Conservation (phyloP, 2,797 vertebrate species). For the Peromyscus eremicus region DNA sequence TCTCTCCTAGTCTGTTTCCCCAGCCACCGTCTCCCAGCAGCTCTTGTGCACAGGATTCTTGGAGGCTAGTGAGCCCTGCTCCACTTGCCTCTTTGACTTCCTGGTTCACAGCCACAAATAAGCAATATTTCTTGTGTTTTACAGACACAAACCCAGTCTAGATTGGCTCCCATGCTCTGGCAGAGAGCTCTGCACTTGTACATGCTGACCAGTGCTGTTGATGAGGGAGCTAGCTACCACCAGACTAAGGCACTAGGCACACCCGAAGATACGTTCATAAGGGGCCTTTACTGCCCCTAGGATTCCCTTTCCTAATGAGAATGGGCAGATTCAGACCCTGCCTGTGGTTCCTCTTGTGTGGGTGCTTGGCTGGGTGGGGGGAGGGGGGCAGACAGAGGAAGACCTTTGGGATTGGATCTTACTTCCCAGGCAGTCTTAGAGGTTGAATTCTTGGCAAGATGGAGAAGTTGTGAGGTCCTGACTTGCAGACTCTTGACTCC, state of each 20-base stretch:
- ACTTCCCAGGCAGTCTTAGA: background rate
- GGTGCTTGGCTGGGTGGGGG: background rate
- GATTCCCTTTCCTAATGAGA: background rate
- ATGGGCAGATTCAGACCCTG: background rate
- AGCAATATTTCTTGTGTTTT: background rate
- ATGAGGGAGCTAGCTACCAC: background rate
- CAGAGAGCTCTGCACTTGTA: background rate
- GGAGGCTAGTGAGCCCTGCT: background rate
- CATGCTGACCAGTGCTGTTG: background rate
- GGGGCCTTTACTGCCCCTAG: background rate
- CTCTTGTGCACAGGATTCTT: background rate
- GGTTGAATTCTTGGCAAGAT: accelerated
- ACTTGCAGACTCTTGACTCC: background rate
- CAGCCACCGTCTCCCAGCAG: accelerated
- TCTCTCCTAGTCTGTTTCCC: background rate
- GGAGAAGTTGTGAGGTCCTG: background rate
- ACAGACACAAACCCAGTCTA: background rate
- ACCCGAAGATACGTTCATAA: accelerated
- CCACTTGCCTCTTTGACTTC: background rate
- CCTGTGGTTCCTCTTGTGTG: background rate
- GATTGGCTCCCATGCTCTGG: background rate
- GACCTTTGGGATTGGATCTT: background rate
- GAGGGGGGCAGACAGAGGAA: background rate
- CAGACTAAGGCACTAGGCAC: background rate
- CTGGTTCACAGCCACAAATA: background rate